Conservation (phyloP, 2,113 vertebrate genomes). For the Cyphomyrus discorhynchus region DNA sequence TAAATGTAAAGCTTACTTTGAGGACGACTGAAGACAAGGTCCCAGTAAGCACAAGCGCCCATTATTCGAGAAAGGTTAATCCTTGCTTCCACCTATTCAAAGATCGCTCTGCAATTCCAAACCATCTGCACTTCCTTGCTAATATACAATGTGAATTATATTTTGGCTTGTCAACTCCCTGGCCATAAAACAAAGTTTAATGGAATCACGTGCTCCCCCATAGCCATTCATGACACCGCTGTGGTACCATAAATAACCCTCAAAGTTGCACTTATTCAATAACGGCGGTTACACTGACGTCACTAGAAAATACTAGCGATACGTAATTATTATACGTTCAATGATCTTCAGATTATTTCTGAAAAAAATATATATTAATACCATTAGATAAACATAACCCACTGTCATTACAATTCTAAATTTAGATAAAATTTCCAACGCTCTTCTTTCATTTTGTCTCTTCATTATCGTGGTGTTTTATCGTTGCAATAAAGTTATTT, state of each 20-base stretch:
- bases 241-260: slow-evolving; percentile 96
- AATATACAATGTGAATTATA: slow-evolving; percentile 99
- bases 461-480: background rate
- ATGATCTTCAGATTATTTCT: background rate
- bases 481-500: background rate
- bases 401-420: background rate
- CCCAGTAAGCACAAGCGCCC: slow-evolving; percentile 48
- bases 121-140: slow-evolving; percentile 95
- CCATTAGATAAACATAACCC: background rate
- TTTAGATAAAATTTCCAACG: background rate
- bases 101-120: slow-evolving; percentile 75
- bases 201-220: slow-evolving; percentile 96
- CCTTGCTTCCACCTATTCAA: slow-evolving; percentile 67
- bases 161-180: slow-evolving; percentile 99
- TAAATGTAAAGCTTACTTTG: slow-evolving; percentile 73
- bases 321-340: slow-evolving; percentile 21
- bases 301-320: slow-evolving; percentile 43
- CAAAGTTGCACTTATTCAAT: slow-evolving; percentile 84
- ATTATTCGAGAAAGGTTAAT: slow-evolving; percentile 51
- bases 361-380: background rate
- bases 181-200: slow-evolving; percentile 99
- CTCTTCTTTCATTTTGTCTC: background rate
- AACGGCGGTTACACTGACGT: slow-evolving; percentile 58
- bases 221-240: slow-evolving; percentile 94
- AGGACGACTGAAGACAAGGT: slow-evolving; percentile 47